Base-by-base conservation (phyloP, 2,113 vertebrate genomes). In the Rallus limicola region DNA sequence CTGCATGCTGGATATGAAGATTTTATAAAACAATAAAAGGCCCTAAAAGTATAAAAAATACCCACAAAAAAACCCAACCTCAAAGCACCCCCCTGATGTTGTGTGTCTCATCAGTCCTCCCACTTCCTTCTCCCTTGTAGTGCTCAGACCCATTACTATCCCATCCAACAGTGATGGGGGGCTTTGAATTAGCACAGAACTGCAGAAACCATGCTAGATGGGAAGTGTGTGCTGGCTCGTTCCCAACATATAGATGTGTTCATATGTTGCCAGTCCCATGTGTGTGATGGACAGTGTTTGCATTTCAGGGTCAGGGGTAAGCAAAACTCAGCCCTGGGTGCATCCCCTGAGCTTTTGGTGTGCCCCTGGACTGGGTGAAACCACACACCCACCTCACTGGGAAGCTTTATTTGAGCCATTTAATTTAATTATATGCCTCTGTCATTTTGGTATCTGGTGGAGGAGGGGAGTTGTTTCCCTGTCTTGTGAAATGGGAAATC, bases 231-330 rank as follows among this genome's bases (percentile, higher is more conserved):
- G 1, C 36, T 34, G 29, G 4, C 16, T 33, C 19, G 18, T 52
- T 52, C 26, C 55, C 48, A 15, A 28, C 7, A 0, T 2, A 5
- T 19, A 53, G 65, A 4, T 0, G 0, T 25, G 26, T 19, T 38
- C 40, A 6, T 10, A 0, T 1, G 0, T 12, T 13, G 4, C 36
- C 46, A 6, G 65, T 44, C 62, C 14, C 3, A 4, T 4, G 1
- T 0, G 2, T 20, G n/a, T 12, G 40, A 10, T 40, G n/a, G 26
- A 5, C 55, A 25, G 28, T 40, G 44, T 40, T 18, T 18, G 36
- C 14, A 2, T 34, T 77, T 62, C 16, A 8, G 76, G 13, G 33
- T 7, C 1, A 5, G 55, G 82, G 50, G 26, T 38, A 36, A 20
- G 20, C 81, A 62, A 58, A 53, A 16, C 29, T 56, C 15, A 4